Conservation (phyloP, 1,140 invertebrate species). For the Diabrotica undecimpunctata region DNA sequence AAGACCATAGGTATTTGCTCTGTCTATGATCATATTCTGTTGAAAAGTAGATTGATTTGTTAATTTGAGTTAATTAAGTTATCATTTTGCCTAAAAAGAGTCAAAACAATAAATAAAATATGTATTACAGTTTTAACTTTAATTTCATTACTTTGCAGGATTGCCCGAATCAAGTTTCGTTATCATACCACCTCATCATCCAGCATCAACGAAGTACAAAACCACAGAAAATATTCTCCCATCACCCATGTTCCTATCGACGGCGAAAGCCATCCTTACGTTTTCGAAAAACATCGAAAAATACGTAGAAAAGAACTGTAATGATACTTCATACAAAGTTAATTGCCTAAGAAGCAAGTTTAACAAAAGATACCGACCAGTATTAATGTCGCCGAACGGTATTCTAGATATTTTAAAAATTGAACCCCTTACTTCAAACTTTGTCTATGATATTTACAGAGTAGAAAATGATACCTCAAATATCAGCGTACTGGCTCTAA, state of each 20-base stretch:
- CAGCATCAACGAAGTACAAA: slow-evolving; percentile 9
- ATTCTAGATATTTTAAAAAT: slow-evolving; percentile 36
- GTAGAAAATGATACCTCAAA: slow-evolving; percentile 29
- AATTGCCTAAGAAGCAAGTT: slow-evolving; percentile 35
- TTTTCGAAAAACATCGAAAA: slow-evolving; percentile 26
- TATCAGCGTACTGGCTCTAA: slow-evolving; percentile 9
- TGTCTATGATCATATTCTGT: too few species aligned
- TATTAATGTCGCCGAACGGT: slow-evolving; percentile 10
- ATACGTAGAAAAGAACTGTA: slow-evolving; percentile 33
- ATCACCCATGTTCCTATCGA: slow-evolving; percentile 36
- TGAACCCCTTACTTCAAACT: slow-evolving; percentile 31
- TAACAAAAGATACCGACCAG: slow-evolving; percentile 12
- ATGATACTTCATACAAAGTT: slow-evolving; percentile 36
- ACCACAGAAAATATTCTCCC: slow-evolving; percentile 29
- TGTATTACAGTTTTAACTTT: too few species aligned
- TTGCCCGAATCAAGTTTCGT: slow-evolving; percentile 33
- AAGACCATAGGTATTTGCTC: too few species aligned
- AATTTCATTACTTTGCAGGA: slow-evolving; percentile 31
- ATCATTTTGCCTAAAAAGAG: too few species aligned
- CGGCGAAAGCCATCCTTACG: slow-evolving; percentile 34
- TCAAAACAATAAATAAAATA: too few species aligned
- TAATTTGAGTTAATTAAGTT: too few species aligned
- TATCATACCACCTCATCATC: slow-evolving; percentile 30
- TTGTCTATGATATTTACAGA: slow-evolving; percentile 38
- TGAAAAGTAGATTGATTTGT: too few species aligned